Evolutionary conservation across 2,888 invertebrate genomes (phyloP).

Genomic region (Ecdyonurus torrentis): DNA sequence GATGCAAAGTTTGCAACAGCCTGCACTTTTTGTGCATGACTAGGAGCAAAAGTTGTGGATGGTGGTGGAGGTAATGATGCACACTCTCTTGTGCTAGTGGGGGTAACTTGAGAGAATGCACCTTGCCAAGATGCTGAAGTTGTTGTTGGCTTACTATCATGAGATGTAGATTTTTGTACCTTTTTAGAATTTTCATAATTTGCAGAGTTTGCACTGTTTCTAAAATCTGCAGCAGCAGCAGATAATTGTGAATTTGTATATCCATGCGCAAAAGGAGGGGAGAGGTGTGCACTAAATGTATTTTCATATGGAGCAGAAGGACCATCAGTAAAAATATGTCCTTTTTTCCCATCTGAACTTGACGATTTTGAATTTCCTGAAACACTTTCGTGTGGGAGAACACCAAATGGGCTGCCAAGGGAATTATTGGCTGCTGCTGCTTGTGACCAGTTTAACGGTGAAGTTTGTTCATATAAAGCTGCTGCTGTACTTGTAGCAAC

Average conservation of each 20-base stretch:
- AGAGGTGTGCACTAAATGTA: slow-evolving; percentile 40
- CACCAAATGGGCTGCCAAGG: slow-evolving; percentile 49
- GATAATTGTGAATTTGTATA: background rate
- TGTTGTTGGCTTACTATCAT: background rate
- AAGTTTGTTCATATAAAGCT: slow-evolving; percentile 26
- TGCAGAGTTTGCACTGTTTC: background rate
- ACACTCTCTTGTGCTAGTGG: background rate
- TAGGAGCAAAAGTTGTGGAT: background rate
- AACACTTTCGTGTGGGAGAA: slow-evolving; percentile 61
- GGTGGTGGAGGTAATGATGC: background rate
- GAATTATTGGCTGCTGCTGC: background rate
- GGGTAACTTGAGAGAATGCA: background rate
- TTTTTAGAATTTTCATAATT: background rate
- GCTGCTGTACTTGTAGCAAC: slow-evolving; percentile 35
- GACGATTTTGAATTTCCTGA: background rate
- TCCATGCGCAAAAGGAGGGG: background rate
- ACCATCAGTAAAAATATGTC: background rate
- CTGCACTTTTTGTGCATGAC: background rate
- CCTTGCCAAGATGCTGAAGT: background rate
- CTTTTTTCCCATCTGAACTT: background rate
- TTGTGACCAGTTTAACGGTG: slow-evolving; percentile 42
- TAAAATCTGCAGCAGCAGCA: background rate
- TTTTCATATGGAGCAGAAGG: slow-evolving; percentile 40
- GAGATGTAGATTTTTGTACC: background rate
- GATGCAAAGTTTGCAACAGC: background rate